Base-by-base conservation (phyloP, 2,113 vertebrate species). In the Macroglossus sobrinus region DNA sequence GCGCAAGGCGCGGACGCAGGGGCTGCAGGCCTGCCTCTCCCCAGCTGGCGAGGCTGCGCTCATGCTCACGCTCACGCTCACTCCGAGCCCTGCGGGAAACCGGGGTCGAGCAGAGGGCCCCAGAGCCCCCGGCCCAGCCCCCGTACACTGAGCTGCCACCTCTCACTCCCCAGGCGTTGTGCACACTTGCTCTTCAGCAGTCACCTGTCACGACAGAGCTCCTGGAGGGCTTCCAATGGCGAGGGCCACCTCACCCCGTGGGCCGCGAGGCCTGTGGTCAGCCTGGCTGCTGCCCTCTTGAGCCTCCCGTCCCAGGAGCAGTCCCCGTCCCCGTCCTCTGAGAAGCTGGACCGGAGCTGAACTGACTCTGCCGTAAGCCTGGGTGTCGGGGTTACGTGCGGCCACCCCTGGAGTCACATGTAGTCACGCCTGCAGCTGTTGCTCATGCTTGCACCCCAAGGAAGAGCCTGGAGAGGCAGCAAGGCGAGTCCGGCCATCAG, bases 131-230 rank as follows among this genome's bases (percentile, higher is more conserved):
- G 0, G 18, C 12, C 68, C 21, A 19, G 4, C 47, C 1, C 33
- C n/a, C 30, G 22, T 1, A 8, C 0, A 1, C 35, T 0, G 12
- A 24, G 72, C 1, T 0, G 11, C n/a, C 10, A 3, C 28, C 50
- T 11, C 3, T 3, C 47, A 7, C 28, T 16, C 40, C 59, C 5
- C 1, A 2, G 15, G 3, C 4, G 50, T 14, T 14, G 1, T 26
- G 26, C 2, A 16, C 43, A 26, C 21, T 1, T 2, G 7, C 10
- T 22, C 24, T 84, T 35, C 13, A 18, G 21, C 16, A 0, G 8
- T 24, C 1, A 0, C 7, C 3, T 0, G 38, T 5, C 5, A 24
- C 9, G 30, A 19, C 15, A 15, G 78, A 33, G 38, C 13, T 18
- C 7, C 1, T 26, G 0, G 2, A n/a, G 55, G 43, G 81, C 8